phyloP scores from a whole-genome alignment of 2,888 invertebrate genomes.

The Ornithoptera alexandrae region DNA sequence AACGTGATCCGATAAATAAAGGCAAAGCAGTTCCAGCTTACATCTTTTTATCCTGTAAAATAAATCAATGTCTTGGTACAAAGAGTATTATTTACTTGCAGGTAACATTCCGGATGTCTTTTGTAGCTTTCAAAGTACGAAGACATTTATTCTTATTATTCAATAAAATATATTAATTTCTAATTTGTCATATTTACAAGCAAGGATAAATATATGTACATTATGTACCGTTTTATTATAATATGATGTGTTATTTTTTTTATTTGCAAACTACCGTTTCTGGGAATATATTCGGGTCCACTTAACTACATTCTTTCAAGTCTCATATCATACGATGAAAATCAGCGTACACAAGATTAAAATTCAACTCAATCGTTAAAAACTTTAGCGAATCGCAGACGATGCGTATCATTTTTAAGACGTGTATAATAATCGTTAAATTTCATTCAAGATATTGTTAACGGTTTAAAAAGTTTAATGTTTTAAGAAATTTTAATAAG shows the following conservation, averaged over 20 bases:
- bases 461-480: slow-evolving; percentile 23
- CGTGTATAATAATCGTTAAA: slow-evolving; percentile 12
- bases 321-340: slow-evolving; percentile 8
- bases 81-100: slow-evolving; percentile 10
- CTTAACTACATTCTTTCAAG: slow-evolving; percentile 1
- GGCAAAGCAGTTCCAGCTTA: slow-evolving; percentile 13
- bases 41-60: slow-evolving; percentile 9
- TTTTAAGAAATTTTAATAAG: neutral
- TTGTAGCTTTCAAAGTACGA: slow-evolving; percentile 5
- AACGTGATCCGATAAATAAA: slow-evolving; percentile 39
- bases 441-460: slow-evolving; percentile 3
- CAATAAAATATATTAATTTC: neutral
- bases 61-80: slow-evolving; percentile 27
- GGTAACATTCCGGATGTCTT: slow-evolving; percentile 11
- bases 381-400: slow-evolving; percentile 13
- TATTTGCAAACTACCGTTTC: neutral
- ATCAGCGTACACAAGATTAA: slow-evolving; percentile 11
- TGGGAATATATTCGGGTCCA: neutral
- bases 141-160: neutral
- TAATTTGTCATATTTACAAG: neutral
- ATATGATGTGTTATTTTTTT: neutral
- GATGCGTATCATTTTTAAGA: slow-evolving; percentile 12
- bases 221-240: neutral
- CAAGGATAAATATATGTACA: neutral
- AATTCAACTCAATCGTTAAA: slow-evolving; percentile 6